A percentile compares a stretch with the other conserved stretches of the same genome.
Evolutionary conservation across 2,888 invertebrate species (phyloP).

Genomic region (Cantharis nigra): DNA sequence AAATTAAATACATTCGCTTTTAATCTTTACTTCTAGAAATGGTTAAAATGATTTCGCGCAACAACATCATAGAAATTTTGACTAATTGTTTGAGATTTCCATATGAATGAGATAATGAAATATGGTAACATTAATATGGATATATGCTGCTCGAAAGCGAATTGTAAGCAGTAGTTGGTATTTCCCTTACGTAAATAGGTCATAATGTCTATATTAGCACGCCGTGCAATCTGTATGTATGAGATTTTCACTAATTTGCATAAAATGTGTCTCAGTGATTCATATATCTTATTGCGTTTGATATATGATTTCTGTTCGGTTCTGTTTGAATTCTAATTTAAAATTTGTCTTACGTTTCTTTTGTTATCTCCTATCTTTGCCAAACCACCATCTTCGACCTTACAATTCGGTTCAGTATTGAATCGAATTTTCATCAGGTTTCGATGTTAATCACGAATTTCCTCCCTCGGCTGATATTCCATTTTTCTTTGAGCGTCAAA

Average conservation of each 20-base stretch:
- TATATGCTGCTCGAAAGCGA: slow-evolving; percentile 63
- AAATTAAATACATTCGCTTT: neutral
- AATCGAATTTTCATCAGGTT: too few species aligned
- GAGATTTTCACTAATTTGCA: slow-evolving; percentile 58
- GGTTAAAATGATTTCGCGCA: slow-evolving; percentile 27
- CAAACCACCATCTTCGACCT: neutral
- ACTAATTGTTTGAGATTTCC: slow-evolving; percentile 73
- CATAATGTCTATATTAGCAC: slow-evolving; percentile 41
- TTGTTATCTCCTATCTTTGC: neutral
- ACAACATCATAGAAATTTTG: slow-evolving; percentile 51
- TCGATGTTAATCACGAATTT: too few species aligned
- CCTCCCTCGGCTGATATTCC: neutral
- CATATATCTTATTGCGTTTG: slow-evolving; percentile 56
- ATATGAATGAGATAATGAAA: slow-evolving; percentile 85
- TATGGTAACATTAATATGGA: slow-evolving; percentile 78
- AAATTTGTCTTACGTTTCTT: neutral
- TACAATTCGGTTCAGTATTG: neutral
- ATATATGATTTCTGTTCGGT: slow-evolving; percentile 50
- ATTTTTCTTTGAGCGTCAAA: neutral
- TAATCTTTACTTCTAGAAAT: slow-evolving; percentile 11
- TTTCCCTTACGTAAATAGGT: slow-evolving; percentile 34
- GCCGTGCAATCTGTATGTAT: slow-evolving; percentile 56
- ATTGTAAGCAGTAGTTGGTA: slow-evolving; percentile 51
- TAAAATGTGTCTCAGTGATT: slow-evolving; percentile 59
- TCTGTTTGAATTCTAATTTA: slow-evolving; percentile 20